Base-by-base conservation (phyloP, 2,797 vertebrate genomes). In the Leptoclinus maculatus region DNA sequence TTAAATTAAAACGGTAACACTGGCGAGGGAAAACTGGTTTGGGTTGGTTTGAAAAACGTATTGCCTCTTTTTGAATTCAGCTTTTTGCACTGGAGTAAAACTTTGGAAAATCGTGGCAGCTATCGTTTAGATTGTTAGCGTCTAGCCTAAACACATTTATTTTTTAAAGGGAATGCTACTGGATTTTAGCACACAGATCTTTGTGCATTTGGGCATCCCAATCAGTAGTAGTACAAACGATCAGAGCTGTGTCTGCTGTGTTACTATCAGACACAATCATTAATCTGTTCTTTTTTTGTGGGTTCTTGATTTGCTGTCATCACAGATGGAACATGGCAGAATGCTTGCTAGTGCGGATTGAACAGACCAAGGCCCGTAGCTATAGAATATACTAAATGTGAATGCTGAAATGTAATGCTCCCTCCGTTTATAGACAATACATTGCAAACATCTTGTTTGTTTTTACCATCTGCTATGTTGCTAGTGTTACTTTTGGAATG, bases 1-100 rank as follows among this genome's bases (percentile, higher is more conserved):
- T 13, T 54, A 78, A 82, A 57, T 14, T 34, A 72, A 45, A 76
- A 76, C 6, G 10, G 17, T 62, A 82, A 84, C 74, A 84, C 54
- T 87, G 60, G 45, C 67, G 53, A 25, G 47, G 63, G 62, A 74
- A 72, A 69, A 72, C 9, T 23, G 13, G 21, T 66, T 27, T 2
- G 7, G 17, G 16, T 56, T 16, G 54, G 27, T 29, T 29, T 29
- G 53, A 19, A 60, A n/a, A 36, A 2, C 73, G 60, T 68, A 68
- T 74, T 70, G 64, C 58, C 39, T 82, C 27, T 69, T 83, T 83
- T 62, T 68, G 39, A 66, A 53, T 82, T 54, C 2, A 66, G 80
- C n/a, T 71, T 88, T 92, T 94, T 95, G 92, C 91, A 95, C 94
- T 95, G 94, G 92, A 95, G 94, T 92, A 95, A 95, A 95, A 93